Base-by-base conservation (phyloP, 2,797 vertebrate species). In the Eulemur coronatus region DNA sequence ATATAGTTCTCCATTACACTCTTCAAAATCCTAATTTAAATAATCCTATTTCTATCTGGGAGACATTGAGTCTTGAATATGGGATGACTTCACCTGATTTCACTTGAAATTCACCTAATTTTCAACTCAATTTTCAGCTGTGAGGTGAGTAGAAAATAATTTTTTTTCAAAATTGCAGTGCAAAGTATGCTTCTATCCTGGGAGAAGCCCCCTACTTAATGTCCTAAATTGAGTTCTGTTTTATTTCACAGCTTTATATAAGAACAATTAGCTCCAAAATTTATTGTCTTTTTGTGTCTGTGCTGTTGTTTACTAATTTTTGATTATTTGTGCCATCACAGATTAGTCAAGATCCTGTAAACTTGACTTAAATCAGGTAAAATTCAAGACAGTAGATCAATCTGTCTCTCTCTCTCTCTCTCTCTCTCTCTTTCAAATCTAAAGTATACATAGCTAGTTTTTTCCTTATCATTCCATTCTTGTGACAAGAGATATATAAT, bases 21-120 rank as follows among this genome's bases (percentile, higher is more conserved):
- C 41, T 96, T 96, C 61, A 89, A 93, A 87, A 72, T 91, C 72
- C 80, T 95, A 61, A 96, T 97, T 97, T 91, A 94, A 97, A 97
- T 96, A 97, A 96, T 93, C 92, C 80, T 88, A 96, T 96, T 97
- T 96, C 94, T 96, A 63, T 94, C 67, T 96, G 67, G 67, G 88
- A 96, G 89, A 92, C 76, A 92, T 22, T 90, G 72, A 93, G 72
- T 96, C 82, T 96, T 97, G 93, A 94, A 97, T 97, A 96, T 96
- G 91, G 61, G 97, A 96, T 88, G 61, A 94, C 72, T 97, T 95
- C 91, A 93, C 52, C 75, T 93, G 94, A 95, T 38, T 95, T 97
- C 89, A 93, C 94, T 96, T 97, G 88, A 91, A 97, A 93, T 93
- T 97, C 95, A 94, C 90, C 85, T 95, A 95, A 94, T 97, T 97